Conservation (phyloP, 2,113 vertebrate species). For the Charadrius vociferus region DNA sequence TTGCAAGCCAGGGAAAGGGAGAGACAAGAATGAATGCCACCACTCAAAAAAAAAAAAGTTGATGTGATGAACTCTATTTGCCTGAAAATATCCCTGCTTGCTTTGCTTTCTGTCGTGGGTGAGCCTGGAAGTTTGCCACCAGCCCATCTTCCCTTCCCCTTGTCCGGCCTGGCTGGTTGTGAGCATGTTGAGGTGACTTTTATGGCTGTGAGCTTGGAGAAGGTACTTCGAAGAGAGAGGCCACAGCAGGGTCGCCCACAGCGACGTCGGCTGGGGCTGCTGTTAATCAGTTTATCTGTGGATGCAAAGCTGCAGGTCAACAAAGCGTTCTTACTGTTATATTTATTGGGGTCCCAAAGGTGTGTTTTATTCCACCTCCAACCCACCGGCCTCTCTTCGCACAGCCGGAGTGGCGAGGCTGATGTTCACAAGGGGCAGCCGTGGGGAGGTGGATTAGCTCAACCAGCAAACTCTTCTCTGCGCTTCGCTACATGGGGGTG, state of each 20-base stretch:
- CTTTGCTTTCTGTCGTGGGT: neutral
- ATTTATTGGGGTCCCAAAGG: neutral
- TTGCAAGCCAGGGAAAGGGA: neutral
- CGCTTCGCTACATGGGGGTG: rapidly evolving
- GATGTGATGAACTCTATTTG: neutral
- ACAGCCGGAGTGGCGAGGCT: neutral
- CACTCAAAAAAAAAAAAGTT: neutral
- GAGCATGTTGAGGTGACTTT: neutral
- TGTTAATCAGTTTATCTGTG: neutral
- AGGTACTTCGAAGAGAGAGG: neutral
- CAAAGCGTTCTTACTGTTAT: neutral
- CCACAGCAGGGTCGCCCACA: neutral
- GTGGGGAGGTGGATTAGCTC: neutral
- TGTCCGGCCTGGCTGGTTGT: neutral
- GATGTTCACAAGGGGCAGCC: neutral
- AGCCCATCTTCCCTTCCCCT: neutral
- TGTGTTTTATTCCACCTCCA: neutral
- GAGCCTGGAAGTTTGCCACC: neutral
- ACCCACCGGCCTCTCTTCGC: neutral
- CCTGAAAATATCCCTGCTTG: neutral
- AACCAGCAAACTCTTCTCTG: neutral
- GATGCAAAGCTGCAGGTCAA: neutral
- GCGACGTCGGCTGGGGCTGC: neutral
- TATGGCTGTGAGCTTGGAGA: neutral
- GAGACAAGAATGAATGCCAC: neutral